These are phyloP conservation scores for Minunthozetes semirufus DNA, from an alignment of 2,888 invertebrate species.

Conservation along the genomic window DNA sequence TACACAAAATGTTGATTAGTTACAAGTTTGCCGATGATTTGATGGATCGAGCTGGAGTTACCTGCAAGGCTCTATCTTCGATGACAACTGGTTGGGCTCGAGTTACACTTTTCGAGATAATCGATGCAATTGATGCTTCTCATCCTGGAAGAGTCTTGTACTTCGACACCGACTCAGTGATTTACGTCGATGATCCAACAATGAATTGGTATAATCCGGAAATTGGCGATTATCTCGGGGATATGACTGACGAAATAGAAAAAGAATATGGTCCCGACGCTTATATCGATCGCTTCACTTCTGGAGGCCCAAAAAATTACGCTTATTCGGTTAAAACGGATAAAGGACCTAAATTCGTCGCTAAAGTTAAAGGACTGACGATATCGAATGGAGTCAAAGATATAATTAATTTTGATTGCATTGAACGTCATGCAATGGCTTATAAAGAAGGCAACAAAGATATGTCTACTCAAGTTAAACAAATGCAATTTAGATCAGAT, in stretches of 20 bases:
- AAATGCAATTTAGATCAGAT: conserved; percentile 37
- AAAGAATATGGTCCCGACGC: conserved; percentile 41
- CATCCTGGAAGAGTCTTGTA: conserved; percentile 46
- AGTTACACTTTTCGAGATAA: conserved; percentile 45
- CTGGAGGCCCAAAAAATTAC: conserved; percentile 48
- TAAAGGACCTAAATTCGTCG: neutral
- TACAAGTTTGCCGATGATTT: neutral
- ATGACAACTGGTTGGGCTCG: conserved; percentile 47
- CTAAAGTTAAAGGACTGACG: conserved; percentile 43
- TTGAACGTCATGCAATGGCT: neutral
- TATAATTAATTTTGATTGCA: conserved; percentile 40
- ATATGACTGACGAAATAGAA: conserved; percentile 47
- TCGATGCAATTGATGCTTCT: conserved; percentile 42
- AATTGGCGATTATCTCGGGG: conserved; percentile 46
- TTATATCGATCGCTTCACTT: conserved; percentile 46
- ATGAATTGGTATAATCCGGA: conserved; percentile 41
- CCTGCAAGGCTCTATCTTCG: conserved; percentile 39
- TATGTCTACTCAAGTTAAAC: conserved; percentile 41
- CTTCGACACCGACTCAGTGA: conserved; percentile 48
- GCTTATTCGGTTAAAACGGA: conserved; percentile 42
- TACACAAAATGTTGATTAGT: neutral
- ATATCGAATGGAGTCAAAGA: conserved; percentile 39
- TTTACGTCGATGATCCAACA: conserved; percentile 42
- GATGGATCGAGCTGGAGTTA: neutral
- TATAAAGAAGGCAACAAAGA: conserved; percentile 40